Percentiles rank a stretch among this genome's conserved stretches.
Evolutionary conservation across 2,888 invertebrate species (phyloP).

Genomic region (Blastobasis lacticolella): DNA sequence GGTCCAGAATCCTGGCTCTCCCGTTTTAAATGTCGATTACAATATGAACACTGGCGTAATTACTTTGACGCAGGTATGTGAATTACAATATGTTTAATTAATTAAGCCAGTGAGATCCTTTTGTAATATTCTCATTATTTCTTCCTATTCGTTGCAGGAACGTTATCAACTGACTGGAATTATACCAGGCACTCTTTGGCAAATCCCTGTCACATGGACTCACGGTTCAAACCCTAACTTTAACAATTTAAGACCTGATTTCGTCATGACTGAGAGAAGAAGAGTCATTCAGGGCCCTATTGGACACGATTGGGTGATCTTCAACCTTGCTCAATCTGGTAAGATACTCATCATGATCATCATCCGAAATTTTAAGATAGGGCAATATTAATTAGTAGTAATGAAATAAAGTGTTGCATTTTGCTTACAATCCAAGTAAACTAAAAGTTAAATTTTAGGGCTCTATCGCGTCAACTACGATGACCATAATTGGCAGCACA

Average conservation of each 20-base stretch:
- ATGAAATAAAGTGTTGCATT: too few relatives aligned
- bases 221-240: conserved; percentile 49
- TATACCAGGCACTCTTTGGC: conserved; percentile 35
- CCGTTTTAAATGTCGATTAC: conserved; percentile 68
- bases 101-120: not conserved
- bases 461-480: conserved; percentile 82
- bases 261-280: conserved; percentile 28
- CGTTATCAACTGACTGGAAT: conserved; percentile 43
- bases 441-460: conserved; percentile 42
- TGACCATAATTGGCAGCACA: conserved; percentile 66
- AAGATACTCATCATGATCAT: conserved; percentile 6
- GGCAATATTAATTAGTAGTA: too few relatives aligned
- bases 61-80: conserved; percentile 51
- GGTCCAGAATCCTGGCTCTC: conserved; percentile 76
- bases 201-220: conserved; percentile 61
- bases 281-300: conserved; percentile 22
- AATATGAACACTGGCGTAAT: conserved; percentile 40
- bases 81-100: not conserved
- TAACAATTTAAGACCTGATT: conserved; percentile 40
- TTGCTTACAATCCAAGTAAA: too few relatives aligned
- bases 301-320: conserved; percentile 71
- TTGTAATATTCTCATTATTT: not conserved
- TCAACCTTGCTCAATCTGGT: conserved; percentile 69
- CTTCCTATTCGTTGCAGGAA: conserved; percentile 27
- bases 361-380: too few relatives aligned